Conservation (phyloP, 2,797 vertebrate species). For the Melanotaenia trifasciata region DNA sequence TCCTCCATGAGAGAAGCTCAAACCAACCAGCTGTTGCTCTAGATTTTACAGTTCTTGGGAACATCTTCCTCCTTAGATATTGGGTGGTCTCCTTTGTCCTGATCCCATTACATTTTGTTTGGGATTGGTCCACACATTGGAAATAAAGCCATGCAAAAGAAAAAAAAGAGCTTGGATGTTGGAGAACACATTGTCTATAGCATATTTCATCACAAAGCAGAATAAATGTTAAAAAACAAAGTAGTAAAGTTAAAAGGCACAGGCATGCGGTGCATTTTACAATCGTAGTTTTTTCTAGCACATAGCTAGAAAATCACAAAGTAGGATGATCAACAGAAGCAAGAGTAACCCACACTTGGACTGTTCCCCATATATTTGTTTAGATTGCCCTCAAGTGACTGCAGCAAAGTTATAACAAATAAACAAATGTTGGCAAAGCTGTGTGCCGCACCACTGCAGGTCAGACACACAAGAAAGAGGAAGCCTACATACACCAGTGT, state of each 20-base stretch:
- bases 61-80: constrained; percentile 33
- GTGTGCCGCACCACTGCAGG: too few relatives aligned
- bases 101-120: constrained; percentile 38
- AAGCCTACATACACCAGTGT: too few relatives aligned
- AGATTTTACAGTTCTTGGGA: constrained; percentile 54
- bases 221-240: background rate
- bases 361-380: too few relatives aligned
- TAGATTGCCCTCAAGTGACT: too few relatives aligned
- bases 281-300: too few relatives aligned
- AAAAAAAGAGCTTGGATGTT: background rate
- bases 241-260: background rate
- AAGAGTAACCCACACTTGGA: too few relatives aligned
- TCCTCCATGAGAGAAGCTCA: constrained; percentile 40
- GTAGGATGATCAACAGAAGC: too few relatives aligned
- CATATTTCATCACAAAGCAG: too few relatives aligned
- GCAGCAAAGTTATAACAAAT: too few relatives aligned
- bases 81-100: constrained; percentile 66
- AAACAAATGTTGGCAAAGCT: too few relatives aligned
- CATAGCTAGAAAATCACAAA: background rate
- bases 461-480: too few relatives aligned
- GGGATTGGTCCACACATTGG: constrained; percentile 13
- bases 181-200: background rate
- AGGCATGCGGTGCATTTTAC: background rate
- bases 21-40: constrained; percentile 48
- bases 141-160: background rate